Evolutionary conservation across 2,888 invertebrate species (phyloP).

Genomic region (Thalpophila matura): DNA sequence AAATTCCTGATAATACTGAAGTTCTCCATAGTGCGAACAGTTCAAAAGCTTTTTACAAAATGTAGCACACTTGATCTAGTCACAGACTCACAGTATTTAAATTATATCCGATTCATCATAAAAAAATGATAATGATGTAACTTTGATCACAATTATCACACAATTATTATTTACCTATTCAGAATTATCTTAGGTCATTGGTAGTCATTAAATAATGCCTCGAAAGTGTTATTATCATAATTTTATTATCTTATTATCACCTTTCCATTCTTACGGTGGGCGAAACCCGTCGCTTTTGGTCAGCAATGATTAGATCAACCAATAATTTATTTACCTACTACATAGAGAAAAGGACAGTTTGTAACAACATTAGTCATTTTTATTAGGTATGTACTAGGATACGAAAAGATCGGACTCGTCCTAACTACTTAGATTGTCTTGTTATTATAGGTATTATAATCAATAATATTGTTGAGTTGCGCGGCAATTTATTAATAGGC

Average conservation of each 20-base stretch:
- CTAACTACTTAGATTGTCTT: too few relatives aligned
- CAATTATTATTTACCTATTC: slow-evolving; percentile 42
- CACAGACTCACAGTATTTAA: neutral
- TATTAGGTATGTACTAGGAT: too few relatives aligned
- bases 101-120: neutral
- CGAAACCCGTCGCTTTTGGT: neutral
- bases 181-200: slow-evolving; percentile 33
- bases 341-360: too few relatives aligned
- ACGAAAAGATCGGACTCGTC: too few relatives aligned
- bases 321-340: too few relatives aligned
- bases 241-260: slow-evolving; percentile 11
- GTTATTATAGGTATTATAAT: too few relatives aligned
- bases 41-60: slow-evolving; percentile 43
- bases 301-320: neutral
- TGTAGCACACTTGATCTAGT: slow-evolving; percentile 19
- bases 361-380: too few relatives aligned
- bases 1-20: slow-evolving; percentile 6
- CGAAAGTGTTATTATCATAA: neutral
- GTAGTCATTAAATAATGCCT: slow-evolving; percentile 1
- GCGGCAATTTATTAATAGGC: too few relatives aligned
- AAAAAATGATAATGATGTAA: slow-evolving; percentile 22
- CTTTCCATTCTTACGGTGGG: slow-evolving; percentile 3
- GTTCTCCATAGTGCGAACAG: slow-evolving; percentile 29
- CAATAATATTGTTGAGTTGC: too few relatives aligned
- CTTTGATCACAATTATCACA: too few relatives aligned